phyloP scores from a whole-genome alignment of 2,888 invertebrate species.

The Leucozona laternaria region DNA sequence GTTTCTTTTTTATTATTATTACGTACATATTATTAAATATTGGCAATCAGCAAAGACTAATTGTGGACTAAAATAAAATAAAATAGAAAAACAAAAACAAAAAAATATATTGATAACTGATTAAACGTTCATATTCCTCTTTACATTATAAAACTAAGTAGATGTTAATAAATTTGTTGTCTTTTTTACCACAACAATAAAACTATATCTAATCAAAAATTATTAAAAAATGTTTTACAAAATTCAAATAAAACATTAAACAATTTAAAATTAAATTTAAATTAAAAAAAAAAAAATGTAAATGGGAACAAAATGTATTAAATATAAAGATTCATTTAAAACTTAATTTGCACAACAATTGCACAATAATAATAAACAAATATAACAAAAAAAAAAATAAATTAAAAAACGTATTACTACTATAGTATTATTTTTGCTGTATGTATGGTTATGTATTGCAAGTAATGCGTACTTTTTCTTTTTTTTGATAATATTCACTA shows the following conservation, averaged over 20 bases:
- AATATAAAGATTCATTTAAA: slow-evolving; percentile 46
- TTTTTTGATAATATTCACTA: slow-evolving; percentile 62
- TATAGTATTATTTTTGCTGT: slow-evolving; percentile 64
- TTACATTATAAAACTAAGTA: slow-evolving; percentile 63
- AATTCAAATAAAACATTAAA: slow-evolving; percentile 48
- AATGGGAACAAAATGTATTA: slow-evolving; percentile 73
- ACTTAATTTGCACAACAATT: slow-evolving; percentile 68
- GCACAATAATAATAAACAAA: slow-evolving; percentile 64
- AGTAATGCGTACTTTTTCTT: slow-evolving; percentile 47
- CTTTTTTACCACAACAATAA: slow-evolving; percentile 60
- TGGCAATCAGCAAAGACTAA: slow-evolving; percentile 78
- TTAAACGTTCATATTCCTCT: slow-evolving; percentile 72
- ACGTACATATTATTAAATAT: slow-evolving; percentile 62
- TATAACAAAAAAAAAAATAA: slow-evolving; percentile 5
- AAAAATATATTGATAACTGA: slow-evolving; percentile 66
- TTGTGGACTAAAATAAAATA: slow-evolving; percentile 72
- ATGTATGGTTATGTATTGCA: slow-evolving; percentile 60
- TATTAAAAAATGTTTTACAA: slow-evolving; percentile 40
- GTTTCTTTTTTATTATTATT: slow-evolving; percentile 34
- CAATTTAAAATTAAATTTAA: slow-evolving; percentile 21
- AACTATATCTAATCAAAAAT: slow-evolving; percentile 40
- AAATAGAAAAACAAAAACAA: too few relatives aligned
- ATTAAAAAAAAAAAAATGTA: slow-evolving; percentile 47
- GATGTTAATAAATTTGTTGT: slow-evolving; percentile 67
- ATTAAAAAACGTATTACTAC: slow-evolving; percentile 58